Evolutionary conservation across 2,888 invertebrate genomes (phyloP), one percentile per base, ranked within the genome.

Genomic region (Neoitamus cyanurus): DNA sequence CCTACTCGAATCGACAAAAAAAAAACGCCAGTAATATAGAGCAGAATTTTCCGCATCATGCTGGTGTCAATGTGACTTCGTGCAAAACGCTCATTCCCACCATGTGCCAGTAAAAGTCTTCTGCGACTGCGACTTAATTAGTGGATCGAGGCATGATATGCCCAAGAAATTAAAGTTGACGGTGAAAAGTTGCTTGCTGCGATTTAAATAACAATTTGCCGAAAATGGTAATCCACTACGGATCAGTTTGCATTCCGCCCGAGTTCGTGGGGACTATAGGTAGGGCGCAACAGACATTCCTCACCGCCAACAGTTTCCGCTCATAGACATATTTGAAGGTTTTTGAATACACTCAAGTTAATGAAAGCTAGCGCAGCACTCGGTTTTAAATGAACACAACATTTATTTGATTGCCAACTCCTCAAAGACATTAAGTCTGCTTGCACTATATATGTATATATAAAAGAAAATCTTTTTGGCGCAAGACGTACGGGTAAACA

Each of bases 191-290:
- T 70, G 70, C 31, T 70, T 30, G 30, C 25, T 70, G 30, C 15
- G 25, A 70, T 70, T 70, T 70, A n/a, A 70, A 30, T 30, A 31
- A 31, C 70, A 70, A 70, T 70, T 70, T 31, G 31, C 70, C 70
- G n/a, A 70, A n/a, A 70, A 70, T 70, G 30, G 70, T 30, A 70
- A 70, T 70, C 31, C 15, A 31, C 70, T 30, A 70, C 30, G 30
- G 31, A 70, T 31, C 30, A 13, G 28, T 31, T 70, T 31, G 31
- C 70, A 70, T 70, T 70, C 70, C 70, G 70, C 5, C 30, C 3
- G 48, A 58, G 58, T 7, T 25, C 25, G 58, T 58, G 58, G 20
- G n/a, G 42, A 42, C 42, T 42, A 42, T 42, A 58, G 58, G 25
- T 15, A 58, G 25, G 58, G 58, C 58, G 58, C 58, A 58, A 58